Evolutionary conservation across 92 coral and sea anemone species (phyloP).

Genomic region (Hydrozoanthus gracilis): DNA sequence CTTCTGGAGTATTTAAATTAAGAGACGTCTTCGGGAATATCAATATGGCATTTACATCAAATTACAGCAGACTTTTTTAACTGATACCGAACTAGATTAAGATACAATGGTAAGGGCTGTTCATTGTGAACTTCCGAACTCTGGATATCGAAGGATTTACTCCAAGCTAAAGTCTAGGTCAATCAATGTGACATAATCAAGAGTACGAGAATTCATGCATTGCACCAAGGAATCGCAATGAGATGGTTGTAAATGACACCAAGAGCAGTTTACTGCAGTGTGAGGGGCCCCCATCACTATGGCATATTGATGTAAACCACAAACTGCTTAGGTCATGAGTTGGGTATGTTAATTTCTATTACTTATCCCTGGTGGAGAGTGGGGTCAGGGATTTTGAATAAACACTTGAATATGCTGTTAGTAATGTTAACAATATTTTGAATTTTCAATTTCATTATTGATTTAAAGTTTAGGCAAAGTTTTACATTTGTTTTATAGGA

Average conservation of each 20-base stretch:
- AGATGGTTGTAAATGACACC: conserved; percentile 76
- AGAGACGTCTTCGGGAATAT: conserved; percentile 62
- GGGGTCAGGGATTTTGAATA: too few relatives aligned
- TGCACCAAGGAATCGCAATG: conserved; percentile 75
- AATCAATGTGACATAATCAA: conserved; percentile 58
- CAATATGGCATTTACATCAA: conserved; percentile 57
- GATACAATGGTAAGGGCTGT: conserved; percentile 53
- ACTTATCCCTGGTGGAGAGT: too few relatives aligned
- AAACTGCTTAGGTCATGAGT: too few relatives aligned
- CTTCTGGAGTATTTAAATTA: conserved; percentile 38
- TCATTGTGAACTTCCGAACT: conserved; percentile 64
- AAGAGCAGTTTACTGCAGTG: conserved; percentile 62
- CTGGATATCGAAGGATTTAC: conserved; percentile 66
- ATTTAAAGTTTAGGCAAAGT: too few relatives aligned
- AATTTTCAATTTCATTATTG: too few relatives aligned
- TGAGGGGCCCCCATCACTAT: conserved; percentile 68
- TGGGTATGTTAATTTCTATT: too few relatives aligned
- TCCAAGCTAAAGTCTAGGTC: conserved; percentile 65
- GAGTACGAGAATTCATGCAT: conserved; percentile 72
- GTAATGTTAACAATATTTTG: too few relatives aligned
- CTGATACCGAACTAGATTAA: conserved; percentile 55
- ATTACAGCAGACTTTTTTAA: conserved; percentile 19
- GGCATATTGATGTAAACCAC: conserved; percentile 83
- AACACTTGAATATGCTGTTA: too few relatives aligned
- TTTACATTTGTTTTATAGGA: too few relatives aligned